Base-by-base conservation (phyloP, 2,888 invertebrate genomes). In the Tipula lateralis region DNA sequence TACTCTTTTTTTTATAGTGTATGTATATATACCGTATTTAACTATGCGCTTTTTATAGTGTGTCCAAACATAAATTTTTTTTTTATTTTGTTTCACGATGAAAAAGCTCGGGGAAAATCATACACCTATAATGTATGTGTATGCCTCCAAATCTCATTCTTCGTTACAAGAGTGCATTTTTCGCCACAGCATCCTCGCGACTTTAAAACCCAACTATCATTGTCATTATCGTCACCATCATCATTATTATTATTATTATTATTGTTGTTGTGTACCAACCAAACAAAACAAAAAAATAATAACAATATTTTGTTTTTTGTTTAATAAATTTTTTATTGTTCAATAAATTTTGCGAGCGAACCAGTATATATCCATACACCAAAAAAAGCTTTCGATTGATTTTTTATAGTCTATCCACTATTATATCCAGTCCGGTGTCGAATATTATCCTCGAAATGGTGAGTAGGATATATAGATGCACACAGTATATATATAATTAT, bases 181-280 rank as follows among this genome's bases (percentile, higher is more conserved):
- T 9, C 24, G 66, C 24, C 9, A 7, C 66, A 9, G 66, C 66
- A 66, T 66, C 24, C 24, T 1, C 24, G 66, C 66, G 66, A 66
- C 66, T 66, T 66, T 66, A 66, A 66, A 66, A 66, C 66, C 66
- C 66, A 66, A 66, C 66, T 66, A 66, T 66, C 66, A 66, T 66
- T 66, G 66, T 66, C 66, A 66, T 66, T 24, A 66, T 66, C 66
- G 66, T 66, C 66, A 66, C 66, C 66, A 66, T 66, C 66, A 66
- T 66, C 12, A 66, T 66, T 66, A 66, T 66, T 66, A 66, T 12
- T n/a, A n/a, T n/a, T n/a, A n/a, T 32, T 32, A 32, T 5, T 32
- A 32, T 32, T 32, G 7, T 32, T 32, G 32, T 39, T 66, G 24
- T 66, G 24, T 66, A 66, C 66, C 66, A 66, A 66, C n/a, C 32